Percentiles rank a stretch among this genome's conserved stretches.
Conservation (phyloP, 2,888 invertebrate genomes). For the Exephanes ischioxanthus region DNA sequence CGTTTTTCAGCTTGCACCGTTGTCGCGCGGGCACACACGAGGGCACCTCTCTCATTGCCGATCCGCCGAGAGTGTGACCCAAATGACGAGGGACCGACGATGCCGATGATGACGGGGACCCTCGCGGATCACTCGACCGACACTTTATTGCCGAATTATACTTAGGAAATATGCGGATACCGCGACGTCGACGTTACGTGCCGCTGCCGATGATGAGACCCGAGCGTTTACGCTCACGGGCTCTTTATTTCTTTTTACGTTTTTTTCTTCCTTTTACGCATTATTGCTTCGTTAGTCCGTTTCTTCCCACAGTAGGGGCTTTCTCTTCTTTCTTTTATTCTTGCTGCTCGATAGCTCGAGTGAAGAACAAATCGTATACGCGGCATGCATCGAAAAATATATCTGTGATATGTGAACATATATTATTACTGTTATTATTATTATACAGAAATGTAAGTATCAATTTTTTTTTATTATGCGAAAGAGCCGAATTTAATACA, state of each 20-base stretch:
- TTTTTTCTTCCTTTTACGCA: slow-evolving; percentile 60
- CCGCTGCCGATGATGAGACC: slow-evolving; percentile 49
- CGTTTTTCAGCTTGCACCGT: slow-evolving; percentile 42
- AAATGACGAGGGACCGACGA: slow-evolving; percentile 51
- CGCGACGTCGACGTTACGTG: slow-evolving; percentile 21
- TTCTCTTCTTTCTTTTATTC: slow-evolving; percentile 20
- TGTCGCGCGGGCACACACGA: slow-evolving; percentile 44
- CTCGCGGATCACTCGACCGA: slow-evolving; percentile 60
- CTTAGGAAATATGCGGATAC: slow-evolving; percentile 54
- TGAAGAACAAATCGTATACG: not conserved
- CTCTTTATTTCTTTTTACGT: not conserved
- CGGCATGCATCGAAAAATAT: not conserved
- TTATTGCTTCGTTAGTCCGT: slow-evolving; percentile 67
- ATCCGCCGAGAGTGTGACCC: slow-evolving; percentile 58
- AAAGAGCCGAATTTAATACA: no score
- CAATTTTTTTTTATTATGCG: not conserved
- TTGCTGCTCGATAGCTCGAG: slow-evolving; percentile 21
- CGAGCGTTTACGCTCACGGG: slow-evolving; percentile 43
- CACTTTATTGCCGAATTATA: slow-evolving; percentile 68
- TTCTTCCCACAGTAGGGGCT: slow-evolving; percentile 56
- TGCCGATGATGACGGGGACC: slow-evolving; percentile 65
- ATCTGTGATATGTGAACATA: not conserved
- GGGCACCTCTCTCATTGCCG: slow-evolving; percentile 27
- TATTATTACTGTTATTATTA: not conserved
- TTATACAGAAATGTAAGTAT: not conserved